These are phyloP conservation scores for Amblyopsis hoosieri DNA, from an alignment of 2,797 vertebrate genomes.

Conservation along the genomic window DNA sequence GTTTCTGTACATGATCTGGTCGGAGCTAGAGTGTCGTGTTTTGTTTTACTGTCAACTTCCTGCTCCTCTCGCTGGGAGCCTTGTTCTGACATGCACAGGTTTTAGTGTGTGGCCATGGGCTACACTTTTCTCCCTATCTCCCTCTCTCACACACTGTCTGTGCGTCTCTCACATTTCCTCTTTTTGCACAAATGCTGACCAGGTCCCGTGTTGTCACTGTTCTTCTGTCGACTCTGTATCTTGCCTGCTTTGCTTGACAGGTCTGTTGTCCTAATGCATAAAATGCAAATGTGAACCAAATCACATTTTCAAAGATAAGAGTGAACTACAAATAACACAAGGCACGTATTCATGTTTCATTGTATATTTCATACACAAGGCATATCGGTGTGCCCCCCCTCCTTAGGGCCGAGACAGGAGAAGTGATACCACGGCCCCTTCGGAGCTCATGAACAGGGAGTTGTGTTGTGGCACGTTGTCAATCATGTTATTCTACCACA, in stretches of 20 bases:
- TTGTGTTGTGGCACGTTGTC: conserved; percentile 69
- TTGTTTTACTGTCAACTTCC: conserved; percentile 62
- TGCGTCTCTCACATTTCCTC: conserved; percentile 20
- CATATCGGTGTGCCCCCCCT: background rate
- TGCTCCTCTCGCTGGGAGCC: conserved; percentile 48
- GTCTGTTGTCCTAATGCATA: too few species aligned
- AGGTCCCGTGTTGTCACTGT: conserved; percentile 27
- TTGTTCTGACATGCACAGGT: conserved; percentile 70
- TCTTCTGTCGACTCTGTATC: conserved; percentile 11
- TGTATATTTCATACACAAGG: conserved; percentile 7
- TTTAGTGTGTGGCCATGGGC: conserved; percentile 65
- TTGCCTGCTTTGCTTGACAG: too few species aligned
- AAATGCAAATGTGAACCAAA: too few species aligned
- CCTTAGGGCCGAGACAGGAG: conserved; percentile 25
- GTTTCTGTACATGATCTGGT: conserved; percentile 21
- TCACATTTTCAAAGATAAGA: conserved; percentile 37
- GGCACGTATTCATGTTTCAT: background rate
- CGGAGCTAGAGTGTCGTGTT: conserved; percentile 43
- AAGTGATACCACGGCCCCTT: conserved; percentile 49
- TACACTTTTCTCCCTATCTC: conserved; percentile 36
- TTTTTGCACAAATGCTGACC: conserved; percentile 20
- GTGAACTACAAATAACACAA: conserved; percentile 30
- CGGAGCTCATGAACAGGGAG: conserved; percentile 46
- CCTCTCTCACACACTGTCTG: conserved; percentile 18
- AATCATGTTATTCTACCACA: conserved; percentile 49